Evolutionary conservation across 2,113 vertebrate genomes (phyloP), one percentile per base, ranked within the genome.

Genomic region (Bos indicus): DNA sequence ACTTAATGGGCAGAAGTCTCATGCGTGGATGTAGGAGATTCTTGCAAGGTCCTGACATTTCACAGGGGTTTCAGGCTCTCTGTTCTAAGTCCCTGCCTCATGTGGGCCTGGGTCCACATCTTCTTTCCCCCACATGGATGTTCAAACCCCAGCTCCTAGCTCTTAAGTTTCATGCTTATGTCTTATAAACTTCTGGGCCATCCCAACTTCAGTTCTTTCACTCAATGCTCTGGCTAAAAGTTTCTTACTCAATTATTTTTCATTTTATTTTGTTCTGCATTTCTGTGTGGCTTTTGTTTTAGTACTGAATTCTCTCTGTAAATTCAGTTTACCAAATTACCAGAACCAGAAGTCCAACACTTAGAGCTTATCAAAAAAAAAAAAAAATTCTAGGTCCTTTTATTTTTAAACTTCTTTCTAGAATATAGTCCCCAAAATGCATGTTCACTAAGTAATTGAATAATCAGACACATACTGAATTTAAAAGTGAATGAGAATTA

Each of bases 401-500:
- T 67, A 67, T 60, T 95, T 95, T 97, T 89, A 86, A 95, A 90
- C 86, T 52, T 94, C 64, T 94, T 85, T 21, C 51, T 19, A 89
- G 8, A 56, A 12, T 59, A 28, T 36, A 88, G 11, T 43, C 71
- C 60, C 52, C 10, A 28, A 30, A 78, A 94, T 74, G 25, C 30
- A 71, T 91, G 71, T 83, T 83, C 2, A 7, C 88, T 88, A 94
- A 97, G 87, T 93, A 89, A 90, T 97, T 98, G 90, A 98, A 98
- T 92, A 98, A 96, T 74, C 82, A 96, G 90, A 97, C 88, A 97
- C 86, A 51, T 98, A 97, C 94, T 98, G 88, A 96, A 96, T 93
- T 98, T 92, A 93, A 95, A 98, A 97, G 97, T 94, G 91, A 98
- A 97, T 97, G 92, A 96, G 95, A 96, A 97, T 98, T 97, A 96